Conservation (phyloP, 1,140 invertebrate genomes). For the Hylaeus anthracinus region DNA sequence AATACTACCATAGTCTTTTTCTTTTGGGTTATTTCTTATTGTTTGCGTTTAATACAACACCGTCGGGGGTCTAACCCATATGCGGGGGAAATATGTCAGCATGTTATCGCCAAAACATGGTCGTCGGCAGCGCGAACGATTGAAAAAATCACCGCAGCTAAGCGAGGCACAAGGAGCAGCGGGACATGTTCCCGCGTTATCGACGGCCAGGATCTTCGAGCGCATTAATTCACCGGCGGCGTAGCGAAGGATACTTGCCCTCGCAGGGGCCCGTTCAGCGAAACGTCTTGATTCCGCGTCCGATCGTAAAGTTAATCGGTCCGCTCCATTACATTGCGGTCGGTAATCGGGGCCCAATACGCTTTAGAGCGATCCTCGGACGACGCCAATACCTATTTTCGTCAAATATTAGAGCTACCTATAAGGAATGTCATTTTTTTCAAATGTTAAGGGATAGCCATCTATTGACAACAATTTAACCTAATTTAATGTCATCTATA, state of each 20-base stretch:
- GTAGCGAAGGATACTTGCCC: conserved; percentile 21
- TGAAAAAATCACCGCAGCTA: conserved; percentile 42
- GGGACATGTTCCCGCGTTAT: conserved; percentile 48
- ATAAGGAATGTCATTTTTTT: too few relatives aligned
- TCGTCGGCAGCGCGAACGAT: neutral
- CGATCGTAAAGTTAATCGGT: conserved; percentile 60
- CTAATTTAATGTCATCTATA: too few relatives aligned
- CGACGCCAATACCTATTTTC: conserved; percentile 38
- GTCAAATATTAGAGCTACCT: conserved; percentile 23
- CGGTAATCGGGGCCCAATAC: conserved; percentile 45
- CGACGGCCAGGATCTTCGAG: conserved; percentile 42
- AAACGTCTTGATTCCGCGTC: conserved; percentile 53
- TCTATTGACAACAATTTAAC: too few relatives aligned
- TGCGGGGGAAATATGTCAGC: neutral
- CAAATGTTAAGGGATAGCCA: too few relatives aligned
- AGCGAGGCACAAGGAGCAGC: conserved; percentile 25
- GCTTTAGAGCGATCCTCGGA: conserved; percentile 3
- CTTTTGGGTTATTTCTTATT: too few relatives aligned
- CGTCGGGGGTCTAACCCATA: too few relatives aligned
- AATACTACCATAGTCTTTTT: too few relatives aligned
- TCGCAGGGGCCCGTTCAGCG: conserved; percentile 12
- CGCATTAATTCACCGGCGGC: conserved; percentile 56
- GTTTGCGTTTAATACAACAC: too few relatives aligned
- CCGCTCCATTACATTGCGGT: conserved; percentile 55
- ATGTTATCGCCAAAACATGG: neutral